Conservation (phyloP, 2,797 vertebrate genomes). For the Antennarius maculatus region DNA sequence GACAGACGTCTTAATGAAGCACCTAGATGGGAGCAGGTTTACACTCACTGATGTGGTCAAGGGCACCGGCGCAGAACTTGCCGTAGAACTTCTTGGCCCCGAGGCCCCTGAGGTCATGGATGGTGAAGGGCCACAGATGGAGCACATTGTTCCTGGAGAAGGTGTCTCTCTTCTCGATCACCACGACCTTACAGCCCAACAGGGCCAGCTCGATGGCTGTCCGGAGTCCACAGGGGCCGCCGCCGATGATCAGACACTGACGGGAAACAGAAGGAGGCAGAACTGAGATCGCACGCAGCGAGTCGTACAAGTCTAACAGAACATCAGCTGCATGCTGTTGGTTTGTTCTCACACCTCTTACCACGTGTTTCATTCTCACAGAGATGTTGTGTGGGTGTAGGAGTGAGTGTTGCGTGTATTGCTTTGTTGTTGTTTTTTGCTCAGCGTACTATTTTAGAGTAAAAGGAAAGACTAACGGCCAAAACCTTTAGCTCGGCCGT, state of each 20-base stretch:
- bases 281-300: too few species aligned
- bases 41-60: conserved; percentile 98
- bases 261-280: background rate
- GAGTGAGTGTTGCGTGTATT: background rate
- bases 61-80: conserved; percentile 96
- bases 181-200: conserved; percentile 93
- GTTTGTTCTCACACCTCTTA: too few species aligned
- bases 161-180: conserved; percentile 95
- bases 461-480: conserved; percentile 1
- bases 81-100: conserved; percentile 99
- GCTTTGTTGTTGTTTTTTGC: too few species aligned
- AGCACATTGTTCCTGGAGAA: conserved; percentile 99
- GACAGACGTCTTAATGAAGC: background rate
- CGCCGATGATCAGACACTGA: conserved; percentile 95
- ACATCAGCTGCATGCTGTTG: too few species aligned
- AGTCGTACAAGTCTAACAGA: too few species aligned
- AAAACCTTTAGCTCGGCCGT: conserved; percentile 13
- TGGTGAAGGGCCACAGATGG: conserved; percentile 98
- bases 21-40: background rate
- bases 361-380: too few species aligned
- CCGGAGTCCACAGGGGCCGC: conserved; percentile 93
- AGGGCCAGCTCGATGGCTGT: conserved; percentile 95
- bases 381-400: too few species aligned
- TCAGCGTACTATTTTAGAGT: background rate
- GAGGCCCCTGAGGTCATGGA: conserved; percentile 92